Evolutionary conservation across 1,140 invertebrate species (phyloP).

Genomic region (Philotrypesis tridentata): DNA sequence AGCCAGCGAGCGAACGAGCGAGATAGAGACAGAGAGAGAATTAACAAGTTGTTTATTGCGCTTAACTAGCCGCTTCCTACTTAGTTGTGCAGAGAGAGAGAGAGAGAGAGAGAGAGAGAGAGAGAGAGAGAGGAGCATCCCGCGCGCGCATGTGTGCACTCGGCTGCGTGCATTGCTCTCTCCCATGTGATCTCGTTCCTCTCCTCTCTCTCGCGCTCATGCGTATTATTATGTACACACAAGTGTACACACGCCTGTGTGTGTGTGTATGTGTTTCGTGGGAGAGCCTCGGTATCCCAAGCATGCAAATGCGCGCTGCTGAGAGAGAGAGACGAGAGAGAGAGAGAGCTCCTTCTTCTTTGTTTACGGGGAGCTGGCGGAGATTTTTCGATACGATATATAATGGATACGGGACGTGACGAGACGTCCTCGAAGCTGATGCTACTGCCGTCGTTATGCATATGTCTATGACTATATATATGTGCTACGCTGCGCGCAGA

Average conservation of each 20-base stretch:
- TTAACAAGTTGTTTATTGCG: slow-evolving; percentile 64
- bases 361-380: not conserved
- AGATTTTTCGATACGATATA: too few relatives aligned
- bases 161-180: slow-evolving; percentile 8
- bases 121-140: not conserved
- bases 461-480: too few relatives aligned
- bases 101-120: not conserved
- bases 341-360: too few relatives aligned
- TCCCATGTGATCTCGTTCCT: not conserved
- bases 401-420: too few relatives aligned
- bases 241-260: too few relatives aligned
- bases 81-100: slow-evolving; percentile 47
- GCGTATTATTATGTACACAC: not conserved
- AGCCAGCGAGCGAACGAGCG: too few relatives aligned
- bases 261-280: too few relatives aligned
- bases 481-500: too few relatives aligned
- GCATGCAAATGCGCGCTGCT: too few relatives aligned
- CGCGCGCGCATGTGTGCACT: not conserved
- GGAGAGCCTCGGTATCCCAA: too few relatives aligned
- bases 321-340: not conserved
- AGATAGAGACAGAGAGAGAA: not conserved
- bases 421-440: too few relatives aligned
- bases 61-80: slow-evolving; percentile 67
- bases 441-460: too few relatives aligned
- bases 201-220: not conserved